Conservation (phyloP, 2,113 vertebrate genomes). For the Ictalurus furcatus region DNA sequence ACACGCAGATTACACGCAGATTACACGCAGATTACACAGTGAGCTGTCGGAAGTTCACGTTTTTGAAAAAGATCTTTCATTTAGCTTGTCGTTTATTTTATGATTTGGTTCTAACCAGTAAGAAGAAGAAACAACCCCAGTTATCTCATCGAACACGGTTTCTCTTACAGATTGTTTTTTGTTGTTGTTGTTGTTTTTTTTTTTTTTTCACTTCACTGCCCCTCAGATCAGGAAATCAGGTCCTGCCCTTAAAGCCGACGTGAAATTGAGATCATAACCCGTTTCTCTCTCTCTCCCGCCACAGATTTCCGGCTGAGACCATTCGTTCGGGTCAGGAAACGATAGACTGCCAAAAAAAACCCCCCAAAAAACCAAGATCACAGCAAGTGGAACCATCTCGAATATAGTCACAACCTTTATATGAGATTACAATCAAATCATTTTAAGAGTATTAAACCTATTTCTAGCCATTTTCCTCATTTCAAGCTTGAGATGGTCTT, state of each 20-base stretch:
- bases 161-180: background rate
- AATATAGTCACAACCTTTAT: background rate
- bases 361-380: background rate
- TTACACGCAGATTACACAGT: no score
- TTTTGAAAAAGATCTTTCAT: no score
- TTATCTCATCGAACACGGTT: background rate
- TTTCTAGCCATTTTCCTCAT: background rate
- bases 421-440: no score
- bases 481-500: background rate
- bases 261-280: background rate
- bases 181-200: no score
- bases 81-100: background rate
- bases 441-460: background rate
- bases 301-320: background rate
- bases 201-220: background rate
- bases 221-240: background rate
- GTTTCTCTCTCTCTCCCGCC: background rate
- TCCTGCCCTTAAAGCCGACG: background rate
- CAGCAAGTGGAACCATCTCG: background rate
- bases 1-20: background rate
- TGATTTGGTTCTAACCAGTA: background rate
- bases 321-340: background rate
- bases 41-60: background rate
- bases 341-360: background rate
- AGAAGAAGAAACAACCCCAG: background rate